Base-by-base conservation (phyloP, 1,140 invertebrate species). In the Aphelinus certus region DNA sequence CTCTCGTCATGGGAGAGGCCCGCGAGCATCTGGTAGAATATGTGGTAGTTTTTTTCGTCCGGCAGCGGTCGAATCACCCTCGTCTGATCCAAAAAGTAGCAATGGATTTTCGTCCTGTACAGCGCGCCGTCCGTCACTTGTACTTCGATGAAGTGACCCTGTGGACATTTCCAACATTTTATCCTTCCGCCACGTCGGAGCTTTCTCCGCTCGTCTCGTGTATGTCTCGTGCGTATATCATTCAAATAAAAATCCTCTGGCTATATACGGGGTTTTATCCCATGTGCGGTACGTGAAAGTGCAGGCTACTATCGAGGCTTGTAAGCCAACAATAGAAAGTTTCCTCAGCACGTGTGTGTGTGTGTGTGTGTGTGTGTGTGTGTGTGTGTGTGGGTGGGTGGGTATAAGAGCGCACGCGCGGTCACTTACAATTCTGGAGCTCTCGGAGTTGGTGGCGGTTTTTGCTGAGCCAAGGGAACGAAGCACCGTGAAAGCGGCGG, bases 1-100 rank as follows among this genome's bases (percentile, higher is more conserved):
- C 96, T 91, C 87, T 98, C 97, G 79, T 98, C 96, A 62, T 92
- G 86, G 9, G 93, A 93, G 1, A 98, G 90, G 3, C 96, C 96
- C 10, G 96, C 96, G 46, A 98, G 88, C 94, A 98, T 94, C 88
- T 98, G 96, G 88, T 98, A 98, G 89, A 98, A 98, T 83, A 98
- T 97, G 83, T 98, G 96, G 84, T 97, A 98, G 88, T 98, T 98
- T 82, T 97, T 96, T 87, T 98, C 96, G 81, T 94, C 93, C 6
- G 93, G 89, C 76, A 95, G 88, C 3, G 95, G 95, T 48, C 92
- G 89, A 73, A 97, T 96, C 10, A 98, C 96, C 68, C 97, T 91
- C 48, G 95, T 97, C 88, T 98, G 95, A 83, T 98, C 96, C 77
- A 97, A 87, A 88, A 97, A 97, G 83, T 97, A 97, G 86, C 96